Conservation (phyloP, 2,797 vertebrate species). For the Syngnathus acus region DNA sequence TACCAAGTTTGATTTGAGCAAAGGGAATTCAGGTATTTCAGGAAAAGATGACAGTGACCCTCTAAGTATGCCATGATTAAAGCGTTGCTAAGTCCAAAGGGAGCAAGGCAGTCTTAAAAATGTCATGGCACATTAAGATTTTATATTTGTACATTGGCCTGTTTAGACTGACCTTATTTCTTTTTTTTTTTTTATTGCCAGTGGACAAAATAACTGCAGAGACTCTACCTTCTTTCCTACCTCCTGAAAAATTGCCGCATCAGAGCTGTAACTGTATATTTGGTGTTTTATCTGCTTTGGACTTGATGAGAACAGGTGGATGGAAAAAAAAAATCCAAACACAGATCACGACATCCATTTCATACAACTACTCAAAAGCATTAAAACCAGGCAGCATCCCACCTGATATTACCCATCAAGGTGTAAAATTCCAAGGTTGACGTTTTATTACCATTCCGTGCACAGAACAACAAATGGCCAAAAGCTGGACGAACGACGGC, state of each 20-base stretch:
- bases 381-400: background rate
- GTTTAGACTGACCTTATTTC: constrained; percentile 1
- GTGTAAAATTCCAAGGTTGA: background rate
- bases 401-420: background rate
- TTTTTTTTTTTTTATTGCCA: background rate
- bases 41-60: constrained; percentile 8
- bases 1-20: constrained; percentile 3
- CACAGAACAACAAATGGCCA: background rate
- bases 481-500: background rate
- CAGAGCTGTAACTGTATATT: background rate
- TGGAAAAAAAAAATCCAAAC: no score
- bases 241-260: background rate
- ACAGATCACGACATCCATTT: no score
- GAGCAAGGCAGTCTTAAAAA: constrained; percentile 24
- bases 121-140: constrained; percentile 14
- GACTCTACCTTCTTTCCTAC: background rate
- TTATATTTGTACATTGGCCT: constrained; percentile 2
- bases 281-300: no score
- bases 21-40: constrained; percentile 12
- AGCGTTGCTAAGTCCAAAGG: constrained; percentile 22
- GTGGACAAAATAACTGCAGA: background rate
- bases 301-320: no score
- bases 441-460: background rate
- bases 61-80: constrained; percentile 16
- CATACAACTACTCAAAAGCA: no score